Percentiles rank a stretch among this genome's conserved stretches.
Conservation (phyloP, 2,113 vertebrate species). For the Cettia cetti region DNA sequence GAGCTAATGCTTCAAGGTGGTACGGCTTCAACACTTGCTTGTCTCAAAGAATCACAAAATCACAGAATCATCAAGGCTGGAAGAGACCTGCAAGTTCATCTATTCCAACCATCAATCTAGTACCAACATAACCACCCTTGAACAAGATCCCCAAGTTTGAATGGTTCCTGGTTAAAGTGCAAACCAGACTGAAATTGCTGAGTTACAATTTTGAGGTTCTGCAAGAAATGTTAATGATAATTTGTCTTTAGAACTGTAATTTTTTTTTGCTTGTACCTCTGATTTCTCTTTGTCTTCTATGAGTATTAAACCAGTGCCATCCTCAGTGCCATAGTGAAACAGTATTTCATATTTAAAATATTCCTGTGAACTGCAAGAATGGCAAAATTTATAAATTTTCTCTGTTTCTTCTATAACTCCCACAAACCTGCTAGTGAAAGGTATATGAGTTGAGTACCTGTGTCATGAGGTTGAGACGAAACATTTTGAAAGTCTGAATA, state of each 20-base stretch:
- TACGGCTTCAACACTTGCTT: background rate
- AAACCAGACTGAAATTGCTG: background rate
- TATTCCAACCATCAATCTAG: background rate
- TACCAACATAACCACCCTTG: background rate
- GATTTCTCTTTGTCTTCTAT: background rate
- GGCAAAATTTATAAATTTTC: background rate
- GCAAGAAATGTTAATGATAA: background rate
- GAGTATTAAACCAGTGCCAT: background rate
- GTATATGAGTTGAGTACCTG: background rate
- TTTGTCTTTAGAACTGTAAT: background rate
- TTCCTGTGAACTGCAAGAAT: background rate
- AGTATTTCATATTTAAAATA: background rate
- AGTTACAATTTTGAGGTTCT: background rate
- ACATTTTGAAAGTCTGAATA: background rate
- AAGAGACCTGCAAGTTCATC: background rate
- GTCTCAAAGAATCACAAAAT: background rate
- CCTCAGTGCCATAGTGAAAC: background rate
- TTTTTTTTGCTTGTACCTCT: background rate
- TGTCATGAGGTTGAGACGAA: background rate
- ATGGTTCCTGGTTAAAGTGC: background rate
- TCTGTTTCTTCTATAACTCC: background rate
- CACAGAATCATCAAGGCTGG: background rate
- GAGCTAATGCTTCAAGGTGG: background rate
- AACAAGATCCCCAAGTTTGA: background rate
- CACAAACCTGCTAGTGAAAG: background rate